Evolutionary conservation across 2,888 invertebrate species (phyloP).

Genomic region (Aelia acuminata): DNA sequence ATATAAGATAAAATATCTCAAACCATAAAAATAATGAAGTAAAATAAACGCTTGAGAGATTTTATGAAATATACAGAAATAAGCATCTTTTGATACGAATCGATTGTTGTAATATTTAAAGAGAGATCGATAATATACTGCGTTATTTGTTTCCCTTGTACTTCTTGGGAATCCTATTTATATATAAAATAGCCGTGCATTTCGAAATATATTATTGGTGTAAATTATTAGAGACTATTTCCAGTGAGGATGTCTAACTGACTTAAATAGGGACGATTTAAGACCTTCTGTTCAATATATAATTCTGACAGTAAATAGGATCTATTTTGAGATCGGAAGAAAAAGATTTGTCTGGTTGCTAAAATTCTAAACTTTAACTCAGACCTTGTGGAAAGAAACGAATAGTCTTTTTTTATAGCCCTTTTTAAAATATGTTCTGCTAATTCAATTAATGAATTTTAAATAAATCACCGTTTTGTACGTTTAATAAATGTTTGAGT

Average conservation of each 20-base stretch:
- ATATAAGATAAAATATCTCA: no score
- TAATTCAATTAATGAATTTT: no score
- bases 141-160: neutral
- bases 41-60: no score
- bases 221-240: conserved; percentile 34
- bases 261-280: neutral
- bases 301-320: conserved; percentile 35
- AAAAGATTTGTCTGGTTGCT: neutral
- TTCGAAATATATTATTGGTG: conserved; percentile 2
- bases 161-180: conserved; percentile 5
- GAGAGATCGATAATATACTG: neutral
- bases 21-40: no score
- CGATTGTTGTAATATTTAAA: neutral
- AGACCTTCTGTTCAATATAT: conserved; percentile 41
- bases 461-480: no score
- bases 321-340: neutral
- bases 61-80: neutral
- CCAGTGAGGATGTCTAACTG: neutral
- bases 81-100: neutral
- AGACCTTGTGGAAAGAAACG: neutral
- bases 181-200: neutral
- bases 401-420: no score
- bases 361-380: neutral
- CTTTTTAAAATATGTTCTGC: no score
- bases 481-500: no score